These are phyloP conservation scores for Sapayoa aenigma DNA, from an alignment of 2,113 vertebrate genomes.

Conservation along the genomic window DNA sequence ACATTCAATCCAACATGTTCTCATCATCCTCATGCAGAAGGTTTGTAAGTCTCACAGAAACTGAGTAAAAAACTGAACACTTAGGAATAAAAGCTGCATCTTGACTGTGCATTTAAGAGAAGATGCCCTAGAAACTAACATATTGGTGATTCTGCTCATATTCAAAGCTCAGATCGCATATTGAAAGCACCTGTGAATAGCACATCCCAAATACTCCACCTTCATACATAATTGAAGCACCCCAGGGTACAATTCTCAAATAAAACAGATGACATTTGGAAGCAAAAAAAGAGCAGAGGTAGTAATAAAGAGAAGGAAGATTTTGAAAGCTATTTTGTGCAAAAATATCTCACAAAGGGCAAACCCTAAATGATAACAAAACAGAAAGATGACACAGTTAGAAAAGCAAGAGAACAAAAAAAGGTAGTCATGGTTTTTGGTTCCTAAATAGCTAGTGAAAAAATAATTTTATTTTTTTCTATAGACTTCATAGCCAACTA, in stretches of 20 bases:
- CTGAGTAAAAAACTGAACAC: background rate
- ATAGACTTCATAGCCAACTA: background rate
- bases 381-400: background rate
- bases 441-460: background rate
- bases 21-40: background rate
- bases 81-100: background rate
- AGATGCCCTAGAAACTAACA: background rate
- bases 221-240: slow-evolving; percentile 39
- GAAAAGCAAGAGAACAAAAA: background rate
- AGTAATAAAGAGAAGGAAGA: background rate
- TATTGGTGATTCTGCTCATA: background rate
- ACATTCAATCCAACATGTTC: background rate
- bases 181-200: slow-evolving; percentile 10
- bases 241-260: slow-evolving; percentile 5
- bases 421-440: background rate
- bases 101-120: background rate
- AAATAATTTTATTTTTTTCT: background rate
- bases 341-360: background rate
- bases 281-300: background rate
- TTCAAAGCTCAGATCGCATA: background rate
- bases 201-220: background rate
- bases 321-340: background rate
- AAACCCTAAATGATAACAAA: background rate
- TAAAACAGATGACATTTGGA: slow-evolving; percentile 30
- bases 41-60: background rate